Evolutionary conservation across 2,888 invertebrate species (phyloP).

Genomic region (Eilema depressum): DNA sequence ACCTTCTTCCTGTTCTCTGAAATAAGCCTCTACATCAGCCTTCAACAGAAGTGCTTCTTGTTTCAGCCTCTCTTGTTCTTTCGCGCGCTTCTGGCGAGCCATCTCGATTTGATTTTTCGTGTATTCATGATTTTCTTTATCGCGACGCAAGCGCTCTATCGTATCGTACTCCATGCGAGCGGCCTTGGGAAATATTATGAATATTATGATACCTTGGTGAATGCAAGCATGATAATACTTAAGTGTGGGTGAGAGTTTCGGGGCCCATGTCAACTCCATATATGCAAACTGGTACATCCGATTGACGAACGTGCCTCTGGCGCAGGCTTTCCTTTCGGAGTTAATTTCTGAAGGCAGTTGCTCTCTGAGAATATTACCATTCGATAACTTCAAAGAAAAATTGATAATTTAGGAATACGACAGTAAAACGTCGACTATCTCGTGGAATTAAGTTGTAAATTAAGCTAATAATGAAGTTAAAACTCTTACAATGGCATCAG

Average conservation of each 20-base stretch:
- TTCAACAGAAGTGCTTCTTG: slow-evolving; percentile 18
- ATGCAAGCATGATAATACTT: not conserved
- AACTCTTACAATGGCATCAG: slow-evolving; percentile 76
- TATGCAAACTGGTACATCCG: not conserved
- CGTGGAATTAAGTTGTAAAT: too few species aligned
- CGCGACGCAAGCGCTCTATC: slow-evolving; percentile 71
- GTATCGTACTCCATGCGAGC: slow-evolving; percentile 85
- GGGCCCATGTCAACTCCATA: not conserved
- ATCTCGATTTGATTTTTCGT: slow-evolving; percentile 64
- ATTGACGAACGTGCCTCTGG: too few species aligned
- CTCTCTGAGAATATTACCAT: too few species aligned
- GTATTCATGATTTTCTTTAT: slow-evolving; percentile 69
- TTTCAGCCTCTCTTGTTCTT: slow-evolving; percentile 12
- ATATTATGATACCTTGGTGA: not conserved
- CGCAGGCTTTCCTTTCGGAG: not conserved
- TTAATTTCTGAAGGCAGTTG: too few species aligned
- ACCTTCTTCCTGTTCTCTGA: slow-evolving; percentile 12
- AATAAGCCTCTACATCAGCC: slow-evolving; percentile 7
- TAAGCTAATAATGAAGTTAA: not conserved
- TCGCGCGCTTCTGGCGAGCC: slow-evolving; percentile 14
- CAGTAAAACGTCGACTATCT: too few species aligned
- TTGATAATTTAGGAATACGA: too few species aligned
- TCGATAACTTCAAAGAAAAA: too few species aligned
- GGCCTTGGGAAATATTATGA: slow-evolving; percentile 53
- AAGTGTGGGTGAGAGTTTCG: too few species aligned